Evolutionary conservation across 2,797 vertebrate genomes (phyloP), one percentile per base, ranked within the genome.

Genomic region (Darevskia mixta): DNA sequence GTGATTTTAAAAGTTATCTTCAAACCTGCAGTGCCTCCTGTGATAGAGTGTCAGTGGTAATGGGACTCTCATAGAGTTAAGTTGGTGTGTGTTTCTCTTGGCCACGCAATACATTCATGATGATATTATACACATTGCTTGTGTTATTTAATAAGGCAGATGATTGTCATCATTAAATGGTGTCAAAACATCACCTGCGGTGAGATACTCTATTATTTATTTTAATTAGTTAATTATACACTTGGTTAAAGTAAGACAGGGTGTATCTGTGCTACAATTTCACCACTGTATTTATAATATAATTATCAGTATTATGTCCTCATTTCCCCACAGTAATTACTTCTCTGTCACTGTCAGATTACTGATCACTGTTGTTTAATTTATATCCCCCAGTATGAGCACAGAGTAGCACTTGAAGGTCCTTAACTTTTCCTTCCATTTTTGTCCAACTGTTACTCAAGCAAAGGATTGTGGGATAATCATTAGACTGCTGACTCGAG

Each of bases 181-280:
- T 80, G 83, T 88, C 87, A 88, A 81, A 85, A 85, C 55, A 76
- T 89, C 78, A 76, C 78, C 71, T 75, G n/a, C 15, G 4, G 25
- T 88, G 77, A 85, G 78, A 85, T 81, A 49, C 29, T 45, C 67
- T 29, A 80, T 38, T 88, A 67, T 85, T 81, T 89, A 80, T 85
- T 84, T 89, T 85, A 88, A 88, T 72, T 78, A 79, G 64, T 69
- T 85, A 75, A 89, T 85, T 85, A 89, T 29, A 73, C 67, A 80
- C 67, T 81, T 66, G 55, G 55, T 66, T 66, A 73, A n/a, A 73
- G 23, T n/a, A 73, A 85, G 77, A 20, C 41, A 73, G 69, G 76
- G 67, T 80, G 43, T 45, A 75, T 76, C 83, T 73, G n/a, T 4
- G 43, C 10, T 73, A 27, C 82, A 83, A 66, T 69, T 80, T 85